These are phyloP conservation scores for Mizuhopecten yessoensis DNA, from an alignment of 1,140 invertebrate genomes.

Conservation along the genomic window DNA sequence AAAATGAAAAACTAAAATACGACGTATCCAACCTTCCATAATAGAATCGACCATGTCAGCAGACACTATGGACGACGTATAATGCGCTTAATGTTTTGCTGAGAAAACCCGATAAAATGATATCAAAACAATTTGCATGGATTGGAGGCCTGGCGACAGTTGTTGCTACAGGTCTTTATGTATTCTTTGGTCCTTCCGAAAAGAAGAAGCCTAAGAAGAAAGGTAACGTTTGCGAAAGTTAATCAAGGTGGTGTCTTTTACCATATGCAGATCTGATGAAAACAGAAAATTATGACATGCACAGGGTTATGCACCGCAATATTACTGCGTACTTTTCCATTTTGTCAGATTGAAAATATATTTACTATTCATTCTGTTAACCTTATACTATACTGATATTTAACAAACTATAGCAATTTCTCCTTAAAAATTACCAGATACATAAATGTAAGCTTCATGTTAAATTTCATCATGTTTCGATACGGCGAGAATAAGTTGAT, in stretches of 20 bases:
- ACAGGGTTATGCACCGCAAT: too few species aligned
- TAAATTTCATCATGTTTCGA: too few species aligned
- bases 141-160: slow-evolving; percentile 69
- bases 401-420: too few species aligned
- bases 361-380: too few species aligned
- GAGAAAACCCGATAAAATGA: background rate
- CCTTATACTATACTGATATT: too few species aligned
- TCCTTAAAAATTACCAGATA: too few species aligned
- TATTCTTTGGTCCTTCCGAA: slow-evolving; percentile 70
- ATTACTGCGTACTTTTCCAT: too few species aligned
- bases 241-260: background rate
- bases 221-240: slow-evolving; percentile 55
- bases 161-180: slow-evolving; percentile 69
- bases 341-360: too few species aligned
- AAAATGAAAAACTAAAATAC: too few species aligned
- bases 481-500: too few species aligned
- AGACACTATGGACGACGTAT: slow-evolving; percentile 26
- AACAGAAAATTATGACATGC: background rate
- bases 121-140: slow-evolving; percentile 47
- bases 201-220: slow-evolving; percentile 66
- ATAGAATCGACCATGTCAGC: background rate
- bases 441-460: too few species aligned
- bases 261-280: background rate
- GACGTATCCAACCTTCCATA: too few species aligned
- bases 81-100: background rate